These are phyloP conservation scores for Microcebus murinus DNA, from an alignment of 2,113 vertebrate species.

Conservation along the genomic window DNA sequence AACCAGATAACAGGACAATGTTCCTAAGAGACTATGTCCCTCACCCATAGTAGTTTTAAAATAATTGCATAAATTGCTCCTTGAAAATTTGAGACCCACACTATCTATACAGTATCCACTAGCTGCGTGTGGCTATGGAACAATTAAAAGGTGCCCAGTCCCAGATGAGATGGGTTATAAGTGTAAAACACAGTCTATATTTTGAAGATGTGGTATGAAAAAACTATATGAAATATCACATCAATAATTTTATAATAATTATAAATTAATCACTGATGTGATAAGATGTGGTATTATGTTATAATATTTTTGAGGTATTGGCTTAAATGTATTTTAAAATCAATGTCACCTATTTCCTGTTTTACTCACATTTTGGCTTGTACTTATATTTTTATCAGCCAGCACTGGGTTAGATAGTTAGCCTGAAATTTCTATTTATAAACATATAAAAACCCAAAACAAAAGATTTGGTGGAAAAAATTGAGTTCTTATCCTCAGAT, in stretches of 20 bases:
- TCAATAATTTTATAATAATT: neutral
- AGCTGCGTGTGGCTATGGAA: neutral
- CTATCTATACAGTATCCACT: neutral
- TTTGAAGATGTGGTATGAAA: neutral
- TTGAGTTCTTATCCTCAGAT: slow-evolving; percentile 37
- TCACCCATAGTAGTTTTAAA: neutral
- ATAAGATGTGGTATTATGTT: neutral
- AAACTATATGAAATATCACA: neutral
- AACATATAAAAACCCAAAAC: slow-evolving; percentile 35
- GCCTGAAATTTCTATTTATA: slow-evolving; percentile 50
- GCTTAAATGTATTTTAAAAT: neutral
- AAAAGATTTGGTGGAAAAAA: slow-evolving; percentile 43
- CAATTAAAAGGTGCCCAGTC: neutral
- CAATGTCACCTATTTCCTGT: neutral
- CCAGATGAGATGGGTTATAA: neutral
- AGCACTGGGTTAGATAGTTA: neutral
- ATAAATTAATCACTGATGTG: neutral
- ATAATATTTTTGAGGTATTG: neutral
- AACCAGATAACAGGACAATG: neutral
- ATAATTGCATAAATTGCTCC: neutral
- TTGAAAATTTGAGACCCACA: neutral
- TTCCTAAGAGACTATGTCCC: neutral
- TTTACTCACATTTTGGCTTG: neutral
- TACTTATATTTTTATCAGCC: neutral
- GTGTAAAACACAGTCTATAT: neutral